phyloP scores from a whole-genome alignment of 64 coral and sea anemone genomes.

The Stichodactyla mertensii region DNA sequence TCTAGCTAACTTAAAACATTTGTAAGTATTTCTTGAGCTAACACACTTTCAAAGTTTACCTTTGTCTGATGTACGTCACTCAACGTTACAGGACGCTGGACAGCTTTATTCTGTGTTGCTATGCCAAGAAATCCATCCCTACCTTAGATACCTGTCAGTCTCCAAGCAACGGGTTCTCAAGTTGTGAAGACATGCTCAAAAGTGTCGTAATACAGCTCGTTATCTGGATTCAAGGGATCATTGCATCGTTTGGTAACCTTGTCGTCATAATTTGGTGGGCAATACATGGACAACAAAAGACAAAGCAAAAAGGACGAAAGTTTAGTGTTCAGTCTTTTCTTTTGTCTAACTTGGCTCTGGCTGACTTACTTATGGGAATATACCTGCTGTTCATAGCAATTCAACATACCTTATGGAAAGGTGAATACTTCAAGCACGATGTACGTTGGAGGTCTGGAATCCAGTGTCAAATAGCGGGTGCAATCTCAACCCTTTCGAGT shows the following conservation, averaged over 20 bases:
- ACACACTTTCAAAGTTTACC: not conserved
- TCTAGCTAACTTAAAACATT: not conserved
- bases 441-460: conserved; percentile 30
- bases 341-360: conserved; percentile 30
- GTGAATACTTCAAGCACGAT: conserved; percentile 50
- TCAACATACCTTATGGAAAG: conserved; percentile 37
- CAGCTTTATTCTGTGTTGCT: conserved; percentile 49
- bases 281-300: not conserved
- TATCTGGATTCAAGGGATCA: conserved; percentile 40
- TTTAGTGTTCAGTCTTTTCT: conserved; percentile 43
- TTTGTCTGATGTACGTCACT: not conserved
- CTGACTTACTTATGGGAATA: conserved; percentile 53
- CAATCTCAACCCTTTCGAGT: conserved; percentile 45
- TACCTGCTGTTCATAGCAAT: conserved; percentile 40
- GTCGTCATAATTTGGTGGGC: conserved; percentile 28
- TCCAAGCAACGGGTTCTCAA: conserved; percentile 32
- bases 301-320: not conserved
- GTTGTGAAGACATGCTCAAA: conserved; percentile 46
- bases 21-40: conserved; percentile 3
- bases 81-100: conserved; percentile 6
- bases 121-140: conserved; percentile 25
- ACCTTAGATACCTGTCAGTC: not conserved
- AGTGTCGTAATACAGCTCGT: conserved; percentile 6
- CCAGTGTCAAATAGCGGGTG: conserved; percentile 31
- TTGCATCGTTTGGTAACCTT: conserved; percentile 43